phyloP scores from a whole-genome alignment of 2,888 invertebrate genomes.

The Scaptomyza polygonia region DNA sequence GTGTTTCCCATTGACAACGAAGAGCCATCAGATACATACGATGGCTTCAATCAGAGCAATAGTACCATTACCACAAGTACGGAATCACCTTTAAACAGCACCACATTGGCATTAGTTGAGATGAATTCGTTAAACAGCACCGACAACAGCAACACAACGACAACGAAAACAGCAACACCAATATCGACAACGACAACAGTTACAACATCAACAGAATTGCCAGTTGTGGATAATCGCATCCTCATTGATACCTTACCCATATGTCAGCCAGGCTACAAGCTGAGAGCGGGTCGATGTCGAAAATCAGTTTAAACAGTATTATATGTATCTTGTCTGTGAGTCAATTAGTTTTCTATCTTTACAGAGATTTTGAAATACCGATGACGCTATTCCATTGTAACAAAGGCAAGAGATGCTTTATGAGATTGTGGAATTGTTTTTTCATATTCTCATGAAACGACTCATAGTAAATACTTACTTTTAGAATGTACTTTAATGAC shows the following conservation, averaged over 20 bases:
- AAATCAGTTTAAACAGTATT: conserved; percentile 41
- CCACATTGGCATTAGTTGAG: background rate
- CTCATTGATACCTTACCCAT: conserved; percentile 48
- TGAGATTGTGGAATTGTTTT: background rate
- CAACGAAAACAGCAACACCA: background rate
- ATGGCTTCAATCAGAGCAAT: background rate
- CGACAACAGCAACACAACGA: background rate
- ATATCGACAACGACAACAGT: background rate
- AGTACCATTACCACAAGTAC: background rate
- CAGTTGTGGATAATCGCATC: conserved; percentile 58
- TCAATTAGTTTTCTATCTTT: background rate
- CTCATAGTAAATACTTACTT: background rate
- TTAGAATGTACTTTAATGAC: background rate
- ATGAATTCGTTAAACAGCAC: background rate
- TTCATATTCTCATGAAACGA: background rate
- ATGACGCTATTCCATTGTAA: background rate
- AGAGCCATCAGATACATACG: background rate
- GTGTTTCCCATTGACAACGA: conserved; percentile 54
- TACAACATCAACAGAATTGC: conserved; percentile 19
- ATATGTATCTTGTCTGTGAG: background rate
- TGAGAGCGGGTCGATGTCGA: conserved; percentile 64
- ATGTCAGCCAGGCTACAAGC: conserved; percentile 49
- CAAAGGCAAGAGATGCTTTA: background rate
- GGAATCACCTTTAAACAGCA: background rate
- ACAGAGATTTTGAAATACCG: background rate